Base-by-base conservation (phyloP, 2,113 vertebrate species). In the Lampris incognitus region DNA sequence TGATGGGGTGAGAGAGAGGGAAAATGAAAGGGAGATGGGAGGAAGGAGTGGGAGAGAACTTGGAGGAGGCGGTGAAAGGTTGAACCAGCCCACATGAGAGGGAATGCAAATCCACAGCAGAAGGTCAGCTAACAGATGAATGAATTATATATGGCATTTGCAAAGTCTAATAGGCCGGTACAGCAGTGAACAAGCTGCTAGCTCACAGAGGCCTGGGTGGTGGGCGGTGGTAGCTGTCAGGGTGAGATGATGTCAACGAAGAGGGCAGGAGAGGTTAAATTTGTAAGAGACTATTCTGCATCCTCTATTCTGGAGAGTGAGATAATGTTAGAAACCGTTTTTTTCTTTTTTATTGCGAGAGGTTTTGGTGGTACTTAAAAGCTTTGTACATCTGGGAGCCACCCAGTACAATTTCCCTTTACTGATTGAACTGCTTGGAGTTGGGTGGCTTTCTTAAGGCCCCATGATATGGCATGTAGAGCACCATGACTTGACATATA, bases 91-190 rank as follows among this genome's bases (percentile, higher is more conserved):
- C 65, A 70, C 55, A 85, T 82, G 8, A 78, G 55, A 70, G 39
- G 74, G 60, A 0, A 36, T 51, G 42, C 51, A 64, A 78, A 83
- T 83, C 62, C 71, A 11, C 48, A 73, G 58, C 60, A 70, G 65
- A 84, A 56, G 63, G 62, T 82, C 66, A 70, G 81, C 75, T 75
- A 67, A 65, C 79, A 80, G 82, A 59, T 70, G 66, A 80, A 60
- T 89, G 69, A 86, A 87, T 91, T 85, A 82, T 87, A 81, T 57
- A 87, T 83, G 81, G 64, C 69, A 60, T 74, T 72, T 79, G 82
- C 80, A 81, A 79, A 69, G 55, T 62, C 51, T 82, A 80, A 85
- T 74, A 74, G 55, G 61, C 36, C 13, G 13, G 39, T 13, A 10
- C 68, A 52, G 41, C 52, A 44, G 41, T 55, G 37, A 58, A 74